Base-by-base conservation (phyloP, 2,888 invertebrate species). In the Trissolcus japonicus region DNA sequence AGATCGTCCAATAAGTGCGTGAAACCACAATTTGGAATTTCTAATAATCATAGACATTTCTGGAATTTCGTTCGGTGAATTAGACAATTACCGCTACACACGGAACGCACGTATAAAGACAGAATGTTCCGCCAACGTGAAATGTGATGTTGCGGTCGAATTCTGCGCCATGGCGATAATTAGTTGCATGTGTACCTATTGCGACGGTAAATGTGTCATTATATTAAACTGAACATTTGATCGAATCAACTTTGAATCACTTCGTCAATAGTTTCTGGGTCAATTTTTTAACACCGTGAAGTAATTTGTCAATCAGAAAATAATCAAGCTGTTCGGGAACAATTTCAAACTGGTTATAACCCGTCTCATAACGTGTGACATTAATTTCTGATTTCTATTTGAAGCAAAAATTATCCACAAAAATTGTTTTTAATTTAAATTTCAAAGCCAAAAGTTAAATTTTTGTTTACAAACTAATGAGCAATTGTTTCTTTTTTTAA, bases 31-130 rank as follows among this genome's bases (percentile, higher is more conserved):
- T 63, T 61, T 56, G 60, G 72, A 73, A 79, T 81, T 78, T 75
- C 68, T 76, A 81, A 79, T 80, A 81, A 79, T 79, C 48, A 60
- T 57, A 61, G 68, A 76, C 81, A 81, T 73, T 81, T 82, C 76
- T 53, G 43, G 74, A 69, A 82, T 60, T 61, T 74, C 76, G 40
- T 76, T 79, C 61, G 50, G 50, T 59, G 46, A 59, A 79, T 76
- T 60, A 68, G 43, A 71, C 66, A 68, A 68, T 76, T 71, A 76
- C 57, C 48, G 56, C 57, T 55, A 66, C 63, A 56, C 62, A 51
- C 19, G 19, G 66, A 60, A 53, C 59, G 60, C 60, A 65, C 66
- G 51, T 66, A 56, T 61, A 60, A 65, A 73, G 72, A 73, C 65
- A 55, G 46, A 73, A 73, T 73, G 59, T 59, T 46, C 21, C 51